A percentile compares a stretch with the other conserved stretches of the same genome.
These are phyloP conservation scores for Anas acuta DNA, from an alignment of 2,797 vertebrate genomes.

Conservation along the genomic window DNA sequence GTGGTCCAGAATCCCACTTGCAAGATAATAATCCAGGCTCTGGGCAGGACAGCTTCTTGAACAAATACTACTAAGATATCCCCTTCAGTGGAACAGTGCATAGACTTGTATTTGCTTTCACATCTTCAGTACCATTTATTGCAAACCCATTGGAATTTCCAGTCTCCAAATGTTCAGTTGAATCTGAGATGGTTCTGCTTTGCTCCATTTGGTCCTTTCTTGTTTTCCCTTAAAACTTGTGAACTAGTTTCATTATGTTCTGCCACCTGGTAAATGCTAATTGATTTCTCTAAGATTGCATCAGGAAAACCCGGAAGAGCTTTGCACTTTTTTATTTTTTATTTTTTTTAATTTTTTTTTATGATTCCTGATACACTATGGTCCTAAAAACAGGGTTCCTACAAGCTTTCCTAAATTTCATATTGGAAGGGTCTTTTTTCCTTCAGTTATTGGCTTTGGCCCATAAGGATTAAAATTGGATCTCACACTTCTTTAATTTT, in stretches of 20 bases:
- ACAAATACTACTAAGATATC: neutral
- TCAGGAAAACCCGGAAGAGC: constrained; percentile 19
- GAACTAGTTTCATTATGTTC: constrained; percentile 40
- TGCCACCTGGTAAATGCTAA: constrained; percentile 54
- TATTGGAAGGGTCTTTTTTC: constrained; percentile 22
- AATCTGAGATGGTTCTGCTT: constrained; percentile 7
- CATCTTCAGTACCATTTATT: neutral
- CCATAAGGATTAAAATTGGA: constrained; percentile 17
- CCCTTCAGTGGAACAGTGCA: neutral
- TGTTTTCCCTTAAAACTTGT: neutral
- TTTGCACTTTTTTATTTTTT: neutral
- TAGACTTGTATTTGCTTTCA: neutral
- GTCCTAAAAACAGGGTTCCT: constrained; percentile 14
- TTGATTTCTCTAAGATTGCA: constrained; percentile 21
- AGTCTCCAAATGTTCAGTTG: neutral
- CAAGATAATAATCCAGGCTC: neutral
- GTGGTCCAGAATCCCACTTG: neutral
- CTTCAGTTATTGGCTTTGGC: constrained; percentile 36
- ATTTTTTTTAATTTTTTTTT: neutral
- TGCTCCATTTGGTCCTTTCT: neutral
- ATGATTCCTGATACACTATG: constrained; percentile 31
- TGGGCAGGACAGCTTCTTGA: neutral
- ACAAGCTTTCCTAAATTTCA: constrained; percentile 34
- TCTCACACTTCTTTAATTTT: constrained; percentile 23
- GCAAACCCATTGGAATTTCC: neutral